Evolutionary conservation across 2,113 vertebrate genomes (phyloP).

Genomic region (Glaucomys volans): DNA sequence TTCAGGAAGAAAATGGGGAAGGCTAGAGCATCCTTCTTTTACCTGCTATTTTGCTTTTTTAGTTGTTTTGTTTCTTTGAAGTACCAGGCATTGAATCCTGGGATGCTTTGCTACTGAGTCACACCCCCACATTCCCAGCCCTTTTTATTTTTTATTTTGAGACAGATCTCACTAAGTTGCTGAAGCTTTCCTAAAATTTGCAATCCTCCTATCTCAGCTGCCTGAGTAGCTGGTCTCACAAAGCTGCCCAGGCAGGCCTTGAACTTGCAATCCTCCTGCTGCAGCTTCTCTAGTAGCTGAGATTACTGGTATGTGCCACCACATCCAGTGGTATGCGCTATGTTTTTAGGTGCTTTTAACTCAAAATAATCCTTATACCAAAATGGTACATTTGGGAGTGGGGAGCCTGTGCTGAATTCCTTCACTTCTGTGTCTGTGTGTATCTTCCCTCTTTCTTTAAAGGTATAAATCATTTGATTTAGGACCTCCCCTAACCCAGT

Average conservation of each 20-base stretch:
- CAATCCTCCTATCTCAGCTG: not conserved
- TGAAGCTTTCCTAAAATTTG: not conserved
- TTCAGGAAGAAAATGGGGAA: not conserved
- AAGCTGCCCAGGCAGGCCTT: no score
- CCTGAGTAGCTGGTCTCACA: not conserved
- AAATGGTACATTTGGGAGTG: not conserved
- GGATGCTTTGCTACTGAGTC: not conserved
- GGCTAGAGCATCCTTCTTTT: not conserved
- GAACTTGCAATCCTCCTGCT: no score
- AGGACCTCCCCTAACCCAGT: not conserved
- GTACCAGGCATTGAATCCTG: not conserved
- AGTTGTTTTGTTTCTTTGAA: not conserved
- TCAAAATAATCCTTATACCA: not conserved
- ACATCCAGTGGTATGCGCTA: not conserved
- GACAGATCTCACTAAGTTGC: not conserved
- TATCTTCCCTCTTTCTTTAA: not conserved
- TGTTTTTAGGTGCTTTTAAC: not conserved
- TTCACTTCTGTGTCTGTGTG: not conserved
- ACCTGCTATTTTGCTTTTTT: not conserved
- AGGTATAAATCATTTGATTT: not conserved
- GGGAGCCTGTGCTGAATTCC: not conserved
- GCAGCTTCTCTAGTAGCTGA: no score
- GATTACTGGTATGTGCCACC: no score
- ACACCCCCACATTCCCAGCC: not conserved
- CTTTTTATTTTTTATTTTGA: not conserved